Base-by-base conservation (phyloP, 2,888 invertebrate species). In the Cheilosia scutellata region DNA sequence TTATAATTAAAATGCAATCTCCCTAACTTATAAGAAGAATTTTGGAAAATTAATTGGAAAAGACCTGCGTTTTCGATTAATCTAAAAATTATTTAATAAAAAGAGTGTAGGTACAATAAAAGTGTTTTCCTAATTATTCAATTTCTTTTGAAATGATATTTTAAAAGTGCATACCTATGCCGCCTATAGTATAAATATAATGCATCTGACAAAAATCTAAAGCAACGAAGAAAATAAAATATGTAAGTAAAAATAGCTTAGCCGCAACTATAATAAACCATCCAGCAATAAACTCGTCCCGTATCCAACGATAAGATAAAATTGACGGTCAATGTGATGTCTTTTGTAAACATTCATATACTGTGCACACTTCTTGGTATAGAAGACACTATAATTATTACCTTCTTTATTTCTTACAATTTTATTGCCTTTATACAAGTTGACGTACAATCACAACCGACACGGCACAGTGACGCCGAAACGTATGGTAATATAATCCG, bases 321-420 rank as follows among this genome's bases (percentile, higher is more conserved):
- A 57, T 65, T 65, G 62, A 7, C 49, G 51, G 51, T 70, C 47
- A 70, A 47, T 29, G 33, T n/a, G 49, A 53, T 55, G 44, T 37
- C 60, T 70, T 78, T 55, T 9, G 44, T 55, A 51, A 40, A 27
- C 42, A 51, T 29, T 9, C 49, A 25, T 20, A 55, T 42, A 9
- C 20, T 37, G n/a, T 20, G 7, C 6, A 20, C 16, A 44, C 31
- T 37, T n/a, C 51, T 47, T 16, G 37, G 58, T 27, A n/a, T n/a
- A n/a, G n/a, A n/a, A 20, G 20, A 20, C 20, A 60, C 37, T 49
- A 60, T 71, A 72, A 62, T 72, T 72, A 20, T 72, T 72, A 42
- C 37, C 29, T 72, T 51, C 13, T 37, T 51, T 71, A 27, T 72
- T 40, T 51, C 29, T 51, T 20, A 40, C 7, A 62, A 16, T 37